These are phyloP conservation scores for Callospermophilus lateralis DNA, from an alignment of 2,113 vertebrate species.

Conservation along the genomic window DNA sequence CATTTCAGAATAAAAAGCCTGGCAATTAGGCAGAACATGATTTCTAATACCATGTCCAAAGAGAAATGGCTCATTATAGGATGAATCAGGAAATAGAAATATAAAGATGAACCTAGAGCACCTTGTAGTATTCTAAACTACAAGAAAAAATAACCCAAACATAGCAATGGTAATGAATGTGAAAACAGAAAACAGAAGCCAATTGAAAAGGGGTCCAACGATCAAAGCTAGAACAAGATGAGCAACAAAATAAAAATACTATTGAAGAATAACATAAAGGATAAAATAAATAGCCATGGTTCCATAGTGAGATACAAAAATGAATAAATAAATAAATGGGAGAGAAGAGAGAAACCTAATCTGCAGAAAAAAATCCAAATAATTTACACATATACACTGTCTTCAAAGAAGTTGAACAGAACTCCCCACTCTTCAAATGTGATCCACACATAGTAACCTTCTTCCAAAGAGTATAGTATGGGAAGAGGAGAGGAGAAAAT, in stretches of 20 bases:
- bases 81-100: neutral
- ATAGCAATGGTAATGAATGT: neutral
- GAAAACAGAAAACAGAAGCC: neutral
- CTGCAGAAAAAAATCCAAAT: neutral
- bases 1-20: neutral
- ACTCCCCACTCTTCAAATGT: neutral
- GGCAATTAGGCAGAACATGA: accelerated
- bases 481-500: neutral
- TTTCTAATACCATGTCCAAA: neutral
- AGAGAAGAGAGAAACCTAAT: neutral
- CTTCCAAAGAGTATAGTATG: neutral
- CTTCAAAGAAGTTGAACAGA: neutral
- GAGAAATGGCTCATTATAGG: neutral
- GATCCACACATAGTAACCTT: neutral
- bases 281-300: neutral
- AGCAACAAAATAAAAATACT: neutral
- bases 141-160: neutral
- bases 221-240: neutral
- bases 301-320: neutral
- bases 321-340: neutral
- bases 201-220: neutral
- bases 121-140: neutral
- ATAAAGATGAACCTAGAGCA: neutral
- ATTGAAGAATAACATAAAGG: neutral
- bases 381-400: neutral